A percentile compares a stretch with the other conserved stretches of the same genome.
These are phyloP conservation scores for Meta bourneti DNA, from an alignment of 2,888 invertebrate species.

Conservation along the genomic window DNA sequence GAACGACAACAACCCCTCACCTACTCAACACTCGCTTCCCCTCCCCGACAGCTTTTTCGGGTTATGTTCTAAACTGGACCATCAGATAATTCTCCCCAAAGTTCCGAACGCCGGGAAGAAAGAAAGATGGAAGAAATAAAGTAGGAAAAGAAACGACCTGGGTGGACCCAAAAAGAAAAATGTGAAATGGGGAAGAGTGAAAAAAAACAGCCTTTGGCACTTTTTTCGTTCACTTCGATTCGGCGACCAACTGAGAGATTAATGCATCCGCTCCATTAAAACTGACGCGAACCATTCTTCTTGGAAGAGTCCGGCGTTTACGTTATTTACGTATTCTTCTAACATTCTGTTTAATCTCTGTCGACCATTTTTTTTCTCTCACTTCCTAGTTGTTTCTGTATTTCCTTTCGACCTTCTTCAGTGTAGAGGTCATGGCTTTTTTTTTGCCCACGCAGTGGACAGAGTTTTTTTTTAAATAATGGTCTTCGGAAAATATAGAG, in stretches of 20 bases:
- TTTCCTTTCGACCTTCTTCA: conserved; percentile 32
- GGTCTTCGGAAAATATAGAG: not conserved
- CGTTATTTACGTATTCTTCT: conserved; percentile 66
- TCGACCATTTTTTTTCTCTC: conserved; percentile 1
- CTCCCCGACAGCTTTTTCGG: no score
- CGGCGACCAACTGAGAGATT: conserved; percentile 66
- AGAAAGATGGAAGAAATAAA: not conserved
- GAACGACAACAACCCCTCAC: no score
- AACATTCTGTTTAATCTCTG: conserved; percentile 61
- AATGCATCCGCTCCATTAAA: conserved; percentile 64
- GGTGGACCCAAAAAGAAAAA: conserved; percentile 5
- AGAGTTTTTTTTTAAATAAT: not conserved
- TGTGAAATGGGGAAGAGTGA: not conserved
- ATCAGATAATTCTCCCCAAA: conserved; percentile 45
- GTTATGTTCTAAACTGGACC: not conserved
- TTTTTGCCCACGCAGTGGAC: conserved; percentile 9
- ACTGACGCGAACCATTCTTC: conserved; percentile 51
- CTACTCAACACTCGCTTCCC: no score
- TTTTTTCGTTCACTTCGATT: conserved; percentile 45
- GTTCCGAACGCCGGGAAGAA: conserved; percentile 7
- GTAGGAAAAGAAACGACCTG: not conserved
- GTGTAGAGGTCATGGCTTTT: conserved; percentile 11
- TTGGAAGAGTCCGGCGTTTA: conserved; percentile 37
- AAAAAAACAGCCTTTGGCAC: conserved; percentile 42
- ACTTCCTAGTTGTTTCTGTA: conserved; percentile 21